Conservation (phyloP, 2,113 vertebrate genomes). For the Hyperopisus bebe region DNA sequence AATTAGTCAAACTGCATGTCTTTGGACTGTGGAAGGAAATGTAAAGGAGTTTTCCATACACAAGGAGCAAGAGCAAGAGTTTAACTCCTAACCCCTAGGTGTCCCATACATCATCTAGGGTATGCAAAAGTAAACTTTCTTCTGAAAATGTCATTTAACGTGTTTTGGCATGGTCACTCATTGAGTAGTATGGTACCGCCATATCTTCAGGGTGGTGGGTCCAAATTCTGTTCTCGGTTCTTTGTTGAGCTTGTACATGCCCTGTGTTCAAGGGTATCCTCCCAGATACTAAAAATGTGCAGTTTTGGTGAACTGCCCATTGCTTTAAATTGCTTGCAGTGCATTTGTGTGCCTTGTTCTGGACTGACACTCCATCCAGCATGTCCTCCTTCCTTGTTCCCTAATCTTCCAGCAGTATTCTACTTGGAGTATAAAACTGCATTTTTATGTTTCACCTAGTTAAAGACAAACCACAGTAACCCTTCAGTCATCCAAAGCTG, state of each 20-base stretch:
- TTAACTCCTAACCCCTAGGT: background rate
- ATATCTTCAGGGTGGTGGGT: background rate
- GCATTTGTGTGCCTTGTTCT: no score
- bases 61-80: background rate
- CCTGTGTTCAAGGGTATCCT: background rate
- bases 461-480: background rate
- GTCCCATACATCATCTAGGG: background rate
- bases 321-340: background rate
- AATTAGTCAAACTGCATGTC: background rate
- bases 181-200: background rate
- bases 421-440: background rate
- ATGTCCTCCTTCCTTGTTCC: background rate
- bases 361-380: background rate
- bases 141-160: background rate
- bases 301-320: background rate
- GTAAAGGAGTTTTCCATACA: background rate
- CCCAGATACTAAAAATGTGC: background rate
- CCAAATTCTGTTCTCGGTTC: background rate
- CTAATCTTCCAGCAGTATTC: background rate
- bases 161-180: background rate
- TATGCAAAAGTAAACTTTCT: background rate
- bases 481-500: background rate
- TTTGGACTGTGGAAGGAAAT: background rate
- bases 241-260: background rate
- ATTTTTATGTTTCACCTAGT: background rate